These are phyloP conservation scores for Eledona agricola DNA, from an alignment of 2,888 invertebrate genomes.

Conservation along the genomic window DNA sequence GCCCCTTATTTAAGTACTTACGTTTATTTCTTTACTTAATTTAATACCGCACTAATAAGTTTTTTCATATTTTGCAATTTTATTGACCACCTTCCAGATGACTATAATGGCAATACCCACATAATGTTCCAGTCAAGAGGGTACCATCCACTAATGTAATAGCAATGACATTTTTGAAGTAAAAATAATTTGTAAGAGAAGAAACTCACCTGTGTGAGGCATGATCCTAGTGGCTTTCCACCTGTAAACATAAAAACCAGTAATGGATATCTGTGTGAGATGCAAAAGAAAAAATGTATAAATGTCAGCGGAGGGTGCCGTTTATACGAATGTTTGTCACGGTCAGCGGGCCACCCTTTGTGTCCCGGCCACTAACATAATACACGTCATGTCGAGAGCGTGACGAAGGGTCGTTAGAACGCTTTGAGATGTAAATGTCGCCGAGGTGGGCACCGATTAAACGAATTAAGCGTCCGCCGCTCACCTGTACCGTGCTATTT, in stretches of 20 bases:
- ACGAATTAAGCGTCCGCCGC: conserved; percentile 41
- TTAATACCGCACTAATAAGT: too few relatives aligned
- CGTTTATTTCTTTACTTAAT: too few relatives aligned
- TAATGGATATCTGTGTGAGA: neutral
- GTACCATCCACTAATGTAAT: too few relatives aligned
- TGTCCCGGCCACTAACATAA: conserved; percentile 17
- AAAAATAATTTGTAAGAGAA: neutral
- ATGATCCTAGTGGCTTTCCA: conserved; percentile 6
- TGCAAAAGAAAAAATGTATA: conserved; percentile 3
- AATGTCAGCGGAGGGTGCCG: too few relatives aligned
- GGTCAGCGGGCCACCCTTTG: conserved; percentile 14
- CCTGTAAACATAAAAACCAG: conserved; percentile 18
- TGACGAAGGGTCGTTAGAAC: conserved; percentile 40
- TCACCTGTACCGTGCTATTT: conserved; percentile 35
- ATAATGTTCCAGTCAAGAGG: too few relatives aligned
- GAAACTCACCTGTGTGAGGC: conserved; percentile 30
- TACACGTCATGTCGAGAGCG: conserved; percentile 35
- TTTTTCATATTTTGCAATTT: too few relatives aligned
- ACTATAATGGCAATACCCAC: too few relatives aligned
- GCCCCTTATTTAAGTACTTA: too few relatives aligned
- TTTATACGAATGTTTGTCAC: conserved; percentile 27
- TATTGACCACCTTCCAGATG: too few relatives aligned
- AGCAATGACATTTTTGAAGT: too few relatives aligned
- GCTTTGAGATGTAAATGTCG: conserved; percentile 44
- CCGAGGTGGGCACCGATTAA: conserved; percentile 43